Evolutionary conservation across 1,140 invertebrate genomes (phyloP).

Genomic region (Drosophila mojavensis): DNA sequence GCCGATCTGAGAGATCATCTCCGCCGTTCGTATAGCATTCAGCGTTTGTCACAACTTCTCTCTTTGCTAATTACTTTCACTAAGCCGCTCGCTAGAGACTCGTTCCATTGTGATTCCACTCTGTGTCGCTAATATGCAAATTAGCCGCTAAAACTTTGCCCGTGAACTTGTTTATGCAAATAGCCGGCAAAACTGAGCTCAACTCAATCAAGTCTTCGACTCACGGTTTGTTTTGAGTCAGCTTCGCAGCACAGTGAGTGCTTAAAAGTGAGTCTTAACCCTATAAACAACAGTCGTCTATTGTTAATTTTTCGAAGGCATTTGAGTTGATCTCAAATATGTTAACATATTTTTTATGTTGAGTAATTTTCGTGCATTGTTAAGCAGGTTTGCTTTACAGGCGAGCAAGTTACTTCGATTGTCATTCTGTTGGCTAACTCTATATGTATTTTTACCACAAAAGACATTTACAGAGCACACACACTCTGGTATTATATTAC

Average conservation of each 20-base stretch:
- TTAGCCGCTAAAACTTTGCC: conserved; percentile 66
- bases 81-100: conserved; percentile 12
- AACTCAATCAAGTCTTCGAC: conserved; percentile 22
- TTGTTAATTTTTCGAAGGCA: background rate
- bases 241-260: conserved; percentile 1
- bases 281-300: background rate
- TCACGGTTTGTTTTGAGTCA: conserved; percentile 43
- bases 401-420: too few species aligned
- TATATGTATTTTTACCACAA: too few species aligned
- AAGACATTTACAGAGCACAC: too few species aligned
- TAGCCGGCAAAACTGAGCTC: conserved; percentile 52
- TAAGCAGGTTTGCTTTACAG: too few species aligned
- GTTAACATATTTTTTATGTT: too few species aligned
- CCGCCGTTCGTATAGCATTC: background rate
- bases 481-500: too few species aligned
- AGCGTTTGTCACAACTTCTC: conserved; percentile 4
- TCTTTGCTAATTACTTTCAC: conserved; percentile 44
- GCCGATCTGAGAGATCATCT: background rate
- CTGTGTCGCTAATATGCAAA: conserved; percentile 62
- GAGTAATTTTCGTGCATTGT: too few species aligned
- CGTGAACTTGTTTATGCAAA: conserved; percentile 79
- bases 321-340: too few species aligned
- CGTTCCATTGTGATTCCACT: conserved; percentile 3
- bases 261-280: conserved; percentile 42
- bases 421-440: too few species aligned